Evolutionary conservation across 1,140 invertebrate genomes (phyloP), one percentile per base, ranked within the genome.

Genomic region (Oreohelix idahoensis): DNA sequence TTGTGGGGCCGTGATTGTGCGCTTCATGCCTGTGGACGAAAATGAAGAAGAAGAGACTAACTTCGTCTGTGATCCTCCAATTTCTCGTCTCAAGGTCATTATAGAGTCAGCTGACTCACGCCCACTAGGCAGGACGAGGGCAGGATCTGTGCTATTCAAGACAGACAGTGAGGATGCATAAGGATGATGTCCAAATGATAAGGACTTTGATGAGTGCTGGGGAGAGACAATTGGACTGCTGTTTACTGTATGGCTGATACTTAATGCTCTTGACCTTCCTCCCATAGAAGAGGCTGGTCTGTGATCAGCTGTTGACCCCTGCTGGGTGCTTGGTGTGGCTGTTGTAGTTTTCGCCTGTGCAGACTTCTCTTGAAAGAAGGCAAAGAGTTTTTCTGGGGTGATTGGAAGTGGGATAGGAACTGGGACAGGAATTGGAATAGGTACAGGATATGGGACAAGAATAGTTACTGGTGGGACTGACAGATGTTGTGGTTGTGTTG

Each of bases 351-450:
- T 71, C 2, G 26, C n/a, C 10, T 39, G 35, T 58, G 71, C 51
- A 49, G 69, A 75, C n/a, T 82, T 86, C 70, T 83, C 84, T 85
- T 81, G 84, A 69, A 88, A 87, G 38, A 87, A 86, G 75, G 87
- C 85, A 80, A 84, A 83, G 11, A 90, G 84, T 83, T 89, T 87
- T 81, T 91, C 87, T 39, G 87, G 84, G 17, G 85, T 87, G 0
- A 91, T 85, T n/a, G 95, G 93, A 69, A 96, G 92, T 0, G 96
- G 96, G 87, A 97, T 94, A 0, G 96, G 96, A 82, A 97, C 95
- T 0, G 96, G 96, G 84, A 97, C 95, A 0, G 96, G 96, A 83
- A 97, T 93, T 23, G 96, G 97, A 79, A 97, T 94, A 23, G 96
- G 93, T 17, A 97, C 94, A 0, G 96, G 96, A 91, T 96, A 96